Evolutionary conservation across 2,888 invertebrate genomes (phyloP).

Genomic region (Harpalus rufipes): DNA sequence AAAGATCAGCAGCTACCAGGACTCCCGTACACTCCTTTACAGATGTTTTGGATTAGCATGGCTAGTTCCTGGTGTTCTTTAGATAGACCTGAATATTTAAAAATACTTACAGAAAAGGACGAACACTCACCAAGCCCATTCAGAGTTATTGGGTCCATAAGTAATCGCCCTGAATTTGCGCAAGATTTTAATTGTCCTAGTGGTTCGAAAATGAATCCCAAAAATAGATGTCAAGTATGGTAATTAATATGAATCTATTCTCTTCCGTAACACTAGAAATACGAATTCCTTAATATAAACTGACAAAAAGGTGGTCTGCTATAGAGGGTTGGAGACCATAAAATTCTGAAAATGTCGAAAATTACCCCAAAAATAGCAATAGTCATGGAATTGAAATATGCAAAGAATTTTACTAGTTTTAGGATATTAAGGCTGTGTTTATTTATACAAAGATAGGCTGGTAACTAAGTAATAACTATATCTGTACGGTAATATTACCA

Average conservation of each 20-base stretch:
- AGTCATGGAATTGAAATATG: no score
- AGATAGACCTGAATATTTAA: conserved; percentile 83
- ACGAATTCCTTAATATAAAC: no score
- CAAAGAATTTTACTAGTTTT: no score
- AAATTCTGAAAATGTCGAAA: no score
- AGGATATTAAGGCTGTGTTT: no score
- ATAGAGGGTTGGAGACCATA: no score
- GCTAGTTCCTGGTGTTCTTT: conserved; percentile 94
- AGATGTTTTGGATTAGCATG: conserved; percentile 81
- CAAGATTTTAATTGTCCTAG: conserved; percentile 82
- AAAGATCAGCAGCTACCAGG: conserved; percentile 72
- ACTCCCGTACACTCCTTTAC: conserved; percentile 21
- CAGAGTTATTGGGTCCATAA: conserved; percentile 81
- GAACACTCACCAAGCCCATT: conserved; percentile 84
- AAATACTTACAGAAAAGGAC: conserved; percentile 89
- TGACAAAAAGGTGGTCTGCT: no score
- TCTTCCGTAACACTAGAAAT: no score
- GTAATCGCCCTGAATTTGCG: conserved; percentile 82
- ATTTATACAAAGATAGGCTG: no score
- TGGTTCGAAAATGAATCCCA: conserved; percentile 82
- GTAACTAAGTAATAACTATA: no score
- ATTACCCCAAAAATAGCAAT: no score
- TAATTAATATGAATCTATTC: conserved; percentile 73
- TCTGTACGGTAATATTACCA: no score
- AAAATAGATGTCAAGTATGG: conserved; percentile 82